These are phyloP conservation scores for Drosophila setosimentum DNA, from an alignment of 2,888 invertebrate species.

Conservation along the genomic window DNA sequence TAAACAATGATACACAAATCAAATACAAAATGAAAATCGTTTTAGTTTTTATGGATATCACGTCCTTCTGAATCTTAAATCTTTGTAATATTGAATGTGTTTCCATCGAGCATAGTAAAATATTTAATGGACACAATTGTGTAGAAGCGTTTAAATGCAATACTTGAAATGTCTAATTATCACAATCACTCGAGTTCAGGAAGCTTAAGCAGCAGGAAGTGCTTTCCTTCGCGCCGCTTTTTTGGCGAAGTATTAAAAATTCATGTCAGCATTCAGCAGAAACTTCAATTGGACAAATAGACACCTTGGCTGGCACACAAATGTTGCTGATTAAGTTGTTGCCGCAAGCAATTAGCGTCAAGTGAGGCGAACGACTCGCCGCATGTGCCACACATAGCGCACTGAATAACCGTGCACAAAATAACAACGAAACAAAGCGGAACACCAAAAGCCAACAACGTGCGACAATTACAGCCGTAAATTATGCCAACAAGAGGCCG, in stretches of 20 bases:
- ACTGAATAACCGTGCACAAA: constrained; percentile 35
- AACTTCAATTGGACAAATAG: constrained; percentile 32
- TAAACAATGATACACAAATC: background rate
- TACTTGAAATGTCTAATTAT: constrained; percentile 4
- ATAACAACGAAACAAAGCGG: constrained; percentile 46
- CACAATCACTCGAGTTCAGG: background rate
- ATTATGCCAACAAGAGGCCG: constrained; percentile 70
- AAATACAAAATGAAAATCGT: background rate
- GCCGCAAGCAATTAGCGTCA: constrained; percentile 74
- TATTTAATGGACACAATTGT: background rate
- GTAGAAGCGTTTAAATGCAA: constrained; percentile 1
- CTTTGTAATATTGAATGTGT: background rate
- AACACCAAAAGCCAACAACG: constrained; percentile 59
- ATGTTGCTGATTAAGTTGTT: constrained; percentile 75
- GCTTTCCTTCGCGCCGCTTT: constrained; percentile 8
- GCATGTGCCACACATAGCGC: constrained; percentile 54
- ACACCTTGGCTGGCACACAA: constrained; percentile 50
- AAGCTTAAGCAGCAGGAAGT: constrained; percentile 11
- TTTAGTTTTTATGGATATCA: no score
- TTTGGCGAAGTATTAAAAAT: constrained; percentile 7
- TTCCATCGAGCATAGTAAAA: no score
- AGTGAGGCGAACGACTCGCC: constrained; percentile 66
- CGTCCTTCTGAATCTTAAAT: background rate
- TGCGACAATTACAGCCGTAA: constrained; percentile 76
- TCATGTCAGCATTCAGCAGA: background rate